Evolutionary conservation across 2,888 invertebrate species (phyloP).

Genomic region (Escarpia spicata): DNA sequence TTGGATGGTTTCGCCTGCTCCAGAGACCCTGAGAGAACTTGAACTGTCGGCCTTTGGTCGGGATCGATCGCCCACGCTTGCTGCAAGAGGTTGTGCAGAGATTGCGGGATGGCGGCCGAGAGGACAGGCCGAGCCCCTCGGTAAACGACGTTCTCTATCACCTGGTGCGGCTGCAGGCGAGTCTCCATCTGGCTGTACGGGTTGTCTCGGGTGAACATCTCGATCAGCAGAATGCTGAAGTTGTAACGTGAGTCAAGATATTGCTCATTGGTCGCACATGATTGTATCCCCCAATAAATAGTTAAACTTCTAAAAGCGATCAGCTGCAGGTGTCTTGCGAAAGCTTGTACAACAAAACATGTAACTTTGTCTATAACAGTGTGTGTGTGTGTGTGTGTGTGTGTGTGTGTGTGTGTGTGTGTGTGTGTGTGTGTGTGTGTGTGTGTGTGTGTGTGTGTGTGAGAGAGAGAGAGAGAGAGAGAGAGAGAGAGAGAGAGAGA

Average conservation of each 20-base stretch:
- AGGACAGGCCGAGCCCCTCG: constrained; percentile 49
- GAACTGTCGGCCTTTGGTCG: constrained; percentile 49
- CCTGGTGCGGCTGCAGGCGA: constrained; percentile 43
- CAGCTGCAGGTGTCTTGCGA: no score
- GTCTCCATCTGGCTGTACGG: constrained; percentile 48
- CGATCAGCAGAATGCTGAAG: constrained; percentile 46
- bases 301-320: no score
- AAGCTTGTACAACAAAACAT: no score
- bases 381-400: no score
- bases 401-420: no score
- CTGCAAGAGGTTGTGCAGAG: constrained; percentile 49
- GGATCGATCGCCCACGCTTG: constrained; percentile 51
- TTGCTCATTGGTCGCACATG: no score
- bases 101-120: constrained; percentile 40
- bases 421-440: no score
- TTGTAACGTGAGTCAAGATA: neutral
- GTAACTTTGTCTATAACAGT: no score
- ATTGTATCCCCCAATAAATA: no score
- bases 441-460: no score
- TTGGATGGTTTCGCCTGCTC: constrained; percentile 47
- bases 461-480: no score
- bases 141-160: constrained; percentile 47
- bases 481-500: neutral
- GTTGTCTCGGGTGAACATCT: constrained; percentile 55
- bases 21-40: constrained; percentile 47